Conservation (phyloP, 2,888 invertebrate genomes). For the Coronaproctus castanopsis region DNA sequence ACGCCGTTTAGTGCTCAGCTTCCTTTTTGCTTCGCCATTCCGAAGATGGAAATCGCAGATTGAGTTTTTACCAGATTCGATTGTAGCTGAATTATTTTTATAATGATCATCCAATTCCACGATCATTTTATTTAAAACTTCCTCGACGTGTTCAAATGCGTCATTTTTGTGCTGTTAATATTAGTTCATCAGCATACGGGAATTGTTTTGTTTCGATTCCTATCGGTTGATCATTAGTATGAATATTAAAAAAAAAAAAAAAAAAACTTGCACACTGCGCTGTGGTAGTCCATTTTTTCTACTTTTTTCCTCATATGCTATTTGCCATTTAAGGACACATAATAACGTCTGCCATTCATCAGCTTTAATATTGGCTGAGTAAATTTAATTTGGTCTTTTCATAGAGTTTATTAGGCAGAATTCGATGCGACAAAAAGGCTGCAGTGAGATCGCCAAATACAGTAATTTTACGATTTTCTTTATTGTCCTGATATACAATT, state of each 20-base stretch:
- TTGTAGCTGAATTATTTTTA: background rate
- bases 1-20: background rate
- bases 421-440: too few species aligned
- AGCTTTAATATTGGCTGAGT: background rate
- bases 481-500: too few species aligned
- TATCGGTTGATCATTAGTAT: background rate
- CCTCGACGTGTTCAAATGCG: background rate
- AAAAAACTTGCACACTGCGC: background rate
- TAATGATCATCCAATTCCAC: background rate
- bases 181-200: too few species aligned
- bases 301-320: background rate
- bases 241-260: background rate
- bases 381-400: too few species aligned
- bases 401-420: too few species aligned
- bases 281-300: background rate
- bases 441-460: too few species aligned
- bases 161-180: background rate
- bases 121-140: background rate
- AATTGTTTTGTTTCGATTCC: too few species aligned
- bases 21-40: background rate
- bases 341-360: background rate
- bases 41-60: background rate
- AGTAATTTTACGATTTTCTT: too few species aligned
- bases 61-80: background rate
- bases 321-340: background rate